phyloP scores from a whole-genome alignment of 1,140 invertebrate genomes.

The Caenorhabditis latens region DNA sequence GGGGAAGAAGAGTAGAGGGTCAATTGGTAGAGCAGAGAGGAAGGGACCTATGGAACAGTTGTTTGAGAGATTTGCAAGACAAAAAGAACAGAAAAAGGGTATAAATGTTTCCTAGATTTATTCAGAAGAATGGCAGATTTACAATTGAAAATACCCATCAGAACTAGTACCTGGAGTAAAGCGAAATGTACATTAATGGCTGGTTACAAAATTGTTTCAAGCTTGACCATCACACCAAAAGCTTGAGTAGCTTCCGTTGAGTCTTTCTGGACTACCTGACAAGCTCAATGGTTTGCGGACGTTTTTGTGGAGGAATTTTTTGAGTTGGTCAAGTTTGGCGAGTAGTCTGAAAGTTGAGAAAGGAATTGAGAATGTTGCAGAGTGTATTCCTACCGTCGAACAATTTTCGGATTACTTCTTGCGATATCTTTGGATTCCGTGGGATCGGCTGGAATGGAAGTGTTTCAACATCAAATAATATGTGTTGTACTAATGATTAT shows the following conservation, averaged over 20 bases:
- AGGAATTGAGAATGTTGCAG: neutral
- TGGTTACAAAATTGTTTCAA: neutral
- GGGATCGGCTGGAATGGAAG: constrained; percentile 60
- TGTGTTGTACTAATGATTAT: no score
- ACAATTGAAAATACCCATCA: neutral
- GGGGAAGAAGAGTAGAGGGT: neutral
- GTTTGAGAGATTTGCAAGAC: neutral
- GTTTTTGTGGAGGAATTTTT: constrained; percentile 59
- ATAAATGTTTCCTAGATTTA: neutral
- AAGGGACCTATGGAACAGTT: neutral
- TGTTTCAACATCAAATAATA: neutral
- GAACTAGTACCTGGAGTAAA: neutral
- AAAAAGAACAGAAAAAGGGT: neutral
- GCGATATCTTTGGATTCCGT: constrained; percentile 66
- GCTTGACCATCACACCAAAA: constrained; percentile 58
- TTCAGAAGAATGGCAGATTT: neutral
- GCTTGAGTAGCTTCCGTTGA: constrained; percentile 62
- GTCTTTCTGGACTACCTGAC: constrained; percentile 56
- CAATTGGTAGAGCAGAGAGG: neutral
- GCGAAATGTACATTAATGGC: neutral
- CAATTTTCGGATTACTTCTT: constrained; percentile 63
- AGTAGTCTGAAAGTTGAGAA: constrained; percentile 45
- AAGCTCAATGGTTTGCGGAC: constrained; percentile 60
- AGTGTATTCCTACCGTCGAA: constrained; percentile 28
- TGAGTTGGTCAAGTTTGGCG: constrained; percentile 47